Conservation (phyloP, 2,888 invertebrate species). For the Habrosyne pyritoides region DNA sequence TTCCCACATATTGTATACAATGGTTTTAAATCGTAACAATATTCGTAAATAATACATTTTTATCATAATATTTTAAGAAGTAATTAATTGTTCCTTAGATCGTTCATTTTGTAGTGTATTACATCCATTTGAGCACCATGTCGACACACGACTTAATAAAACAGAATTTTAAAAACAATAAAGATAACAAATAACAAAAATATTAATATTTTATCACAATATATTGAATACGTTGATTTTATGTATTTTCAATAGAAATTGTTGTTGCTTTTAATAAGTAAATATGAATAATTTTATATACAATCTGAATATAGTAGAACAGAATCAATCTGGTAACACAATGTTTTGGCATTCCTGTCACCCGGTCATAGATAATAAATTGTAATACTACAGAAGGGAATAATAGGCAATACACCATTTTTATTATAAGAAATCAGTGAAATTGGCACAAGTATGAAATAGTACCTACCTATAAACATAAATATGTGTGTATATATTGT, state of each 20-base stretch:
- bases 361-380: constrained; percentile 30
- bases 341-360: constrained; percentile 55
- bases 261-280: background rate
- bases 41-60: background rate
- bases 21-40: background rate
- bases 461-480: constrained; percentile 5
- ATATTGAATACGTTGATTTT: background rate
- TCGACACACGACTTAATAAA: background rate
- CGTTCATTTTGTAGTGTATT: background rate
- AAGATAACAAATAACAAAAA: constrained; percentile 8
- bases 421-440: constrained; percentile 22
- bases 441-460: constrained; percentile 3
- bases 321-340: constrained; percentile 44
- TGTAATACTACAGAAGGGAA: constrained; percentile 27
- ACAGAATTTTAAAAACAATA: background rate
- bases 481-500: background rate
- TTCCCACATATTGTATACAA: background rate
- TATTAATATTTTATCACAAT: constrained; percentile 4
- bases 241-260: background rate
- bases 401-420: constrained; percentile 17
- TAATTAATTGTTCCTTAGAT: background rate
- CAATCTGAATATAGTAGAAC: constrained; percentile 13
- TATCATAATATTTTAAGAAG: background rate
- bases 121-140: constrained; percentile 10
- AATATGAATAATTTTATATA: background rate